Base-by-base conservation (phyloP, 2,113 vertebrate genomes). In the Ophiodon elongatus region DNA sequence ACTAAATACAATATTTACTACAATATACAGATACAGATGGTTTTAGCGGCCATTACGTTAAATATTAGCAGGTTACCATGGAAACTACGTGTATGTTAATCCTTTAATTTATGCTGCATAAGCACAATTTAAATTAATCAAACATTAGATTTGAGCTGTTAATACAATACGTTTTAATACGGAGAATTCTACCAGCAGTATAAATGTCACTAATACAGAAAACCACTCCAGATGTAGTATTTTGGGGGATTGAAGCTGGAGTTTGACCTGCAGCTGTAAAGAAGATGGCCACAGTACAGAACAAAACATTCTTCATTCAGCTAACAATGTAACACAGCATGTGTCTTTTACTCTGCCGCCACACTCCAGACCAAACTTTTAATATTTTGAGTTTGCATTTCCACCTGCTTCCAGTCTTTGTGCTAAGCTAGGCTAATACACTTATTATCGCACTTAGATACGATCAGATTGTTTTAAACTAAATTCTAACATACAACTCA, bases 401-500 rank as follows among this genome's bases (percentile, higher is more conserved):
- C 39, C 41, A 13, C 29, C n/a, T 35, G 43, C 11, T 54, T 54
- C 33, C n/a, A 23, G 9, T 65, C 25, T 73, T 57, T 57, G 23
- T 47, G 79, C 69, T 47, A 45, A 57, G 62, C 69, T 73, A 45
- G 2, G 69, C 69, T 80, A 66, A 27, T 4, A 33, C 7, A 33
- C 59, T 8, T 45, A 8, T 8, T n/a, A n/a, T n/a, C 2, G 8
- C 0, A 13, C 4, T n/a, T 5, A 2, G 62, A 37, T 60, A n/a
- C n/a, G n/a, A n/a, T n/a, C 21, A 31, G 29, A 33, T 33, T 31
- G 57, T 60, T 25, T 25, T 4, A 1, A 54, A 8, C 47, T 6
- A 4, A 10, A 31, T 31, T 50, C 25, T 9, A 19, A 23, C 27
- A 10, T 14, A 11, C 9, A 1, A 88, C 92, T 94, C 89, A 94